Base-by-base conservation (phyloP, 2,888 invertebrate species). In the Helleia helle region DNA sequence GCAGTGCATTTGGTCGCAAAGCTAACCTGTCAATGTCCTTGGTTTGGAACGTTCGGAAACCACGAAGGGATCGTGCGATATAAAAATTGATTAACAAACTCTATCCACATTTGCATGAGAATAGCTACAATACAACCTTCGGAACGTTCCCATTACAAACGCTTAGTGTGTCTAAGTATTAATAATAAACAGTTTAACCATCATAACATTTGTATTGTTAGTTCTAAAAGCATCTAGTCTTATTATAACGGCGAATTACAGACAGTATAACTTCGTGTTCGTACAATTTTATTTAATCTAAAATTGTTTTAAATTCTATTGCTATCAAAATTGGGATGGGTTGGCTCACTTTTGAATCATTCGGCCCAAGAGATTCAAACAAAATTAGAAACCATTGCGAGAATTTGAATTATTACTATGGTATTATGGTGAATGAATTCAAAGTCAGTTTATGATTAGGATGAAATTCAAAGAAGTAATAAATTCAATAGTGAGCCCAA, bases 261-360 rank as follows among this genome's bases (percentile, higher is more conserved):
- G n/a, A 39, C 30, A 29, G 25, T 31, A 30, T 30, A 26, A 12
- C 22, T 25, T 17, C 12, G 22, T 36, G 15, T 25, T 17, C 1
- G 11, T 14, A 40, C 44, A 44, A 37, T 46, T 48, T 46, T 43
- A 45, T 45, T 54, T 52, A 50, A 54, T 15, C 58, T 62, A 55
- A 46, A 54, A 58, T 59, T 58, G 63, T 61, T 62, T 56, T 42
- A 15, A 59, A 63, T 55, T 30, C 47, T 42, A 31, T 42, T 37
- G 36, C 45, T 42, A 38, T 39, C 36, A 48, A 44, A 18, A 36
- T 42, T 38, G 40, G 38, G 39, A 26, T 29, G 13, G 30, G 39
- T 3, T 1, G 8, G 22, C 34, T 12, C 22, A 13, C 8, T 22
- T 9, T 4, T n/a, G n/a, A n/a, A n/a, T n/a, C n/a, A n/a, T n/a